A percentile compares a stretch with the other conserved stretches of the same genome.
Evolutionary conservation across 2,797 vertebrate genomes (phyloP).

Genomic region (Rhynchotus rufescens): DNA sequence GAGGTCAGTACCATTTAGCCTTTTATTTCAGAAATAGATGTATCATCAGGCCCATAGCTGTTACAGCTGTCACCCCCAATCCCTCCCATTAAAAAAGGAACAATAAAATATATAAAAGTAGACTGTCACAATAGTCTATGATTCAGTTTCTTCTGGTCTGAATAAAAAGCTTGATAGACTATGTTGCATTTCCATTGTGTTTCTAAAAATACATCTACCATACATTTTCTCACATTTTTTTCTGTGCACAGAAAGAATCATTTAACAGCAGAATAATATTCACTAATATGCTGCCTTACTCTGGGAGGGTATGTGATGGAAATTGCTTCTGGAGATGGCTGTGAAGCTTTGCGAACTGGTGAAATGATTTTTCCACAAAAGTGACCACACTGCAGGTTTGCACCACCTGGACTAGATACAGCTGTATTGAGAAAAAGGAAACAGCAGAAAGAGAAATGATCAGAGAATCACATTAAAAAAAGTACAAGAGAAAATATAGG

Average conservation of each 20-base stretch:
- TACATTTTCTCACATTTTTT: constrained; percentile 19
- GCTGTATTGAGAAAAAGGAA: constrained; percentile 55
- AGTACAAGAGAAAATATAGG: background rate
- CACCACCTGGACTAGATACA: constrained; percentile 82
- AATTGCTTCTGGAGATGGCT: constrained; percentile 86
- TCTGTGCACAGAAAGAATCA: constrained; percentile 17
- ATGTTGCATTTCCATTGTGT: background rate
- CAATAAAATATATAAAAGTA: background rate
- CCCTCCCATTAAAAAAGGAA: background rate
- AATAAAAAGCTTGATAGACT: background rate
- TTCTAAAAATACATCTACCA: constrained; percentile 21
- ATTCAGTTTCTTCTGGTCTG: background rate
- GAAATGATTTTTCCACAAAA: constrained; percentile 83
- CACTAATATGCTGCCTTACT: constrained; percentile 78
- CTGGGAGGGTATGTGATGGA: constrained; percentile 81
- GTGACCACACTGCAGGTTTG: constrained; percentile 78
- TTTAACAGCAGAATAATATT: constrained; percentile 1
- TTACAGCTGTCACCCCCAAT: background rate
- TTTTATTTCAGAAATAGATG: background rate
- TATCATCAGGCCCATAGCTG: background rate
- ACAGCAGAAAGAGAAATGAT: background rate
- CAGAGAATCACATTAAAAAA: background rate
- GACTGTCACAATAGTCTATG: background rate
- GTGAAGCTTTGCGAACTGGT: constrained; percentile 86
- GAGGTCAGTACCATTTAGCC: background rate